Percentiles rank a stretch among this genome's conserved stretches.
These are phyloP conservation scores for Zaprionus nigranus DNA, from an alignment of 1,140 invertebrate genomes.

Conservation along the genomic window DNA sequence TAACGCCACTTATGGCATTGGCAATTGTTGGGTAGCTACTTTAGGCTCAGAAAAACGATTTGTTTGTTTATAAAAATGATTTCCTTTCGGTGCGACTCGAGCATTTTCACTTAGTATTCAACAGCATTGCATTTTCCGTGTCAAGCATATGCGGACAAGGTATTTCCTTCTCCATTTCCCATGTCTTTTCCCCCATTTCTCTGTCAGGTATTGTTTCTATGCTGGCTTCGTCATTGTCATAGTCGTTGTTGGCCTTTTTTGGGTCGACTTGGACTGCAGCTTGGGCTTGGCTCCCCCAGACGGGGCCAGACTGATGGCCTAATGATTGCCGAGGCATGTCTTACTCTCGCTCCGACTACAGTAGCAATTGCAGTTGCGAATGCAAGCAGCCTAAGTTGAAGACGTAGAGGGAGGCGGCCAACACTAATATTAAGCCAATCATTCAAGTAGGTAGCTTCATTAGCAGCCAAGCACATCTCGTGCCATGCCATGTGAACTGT, in stretches of 20 bases:
- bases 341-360: constrained; percentile 2
- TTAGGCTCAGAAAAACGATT: constrained; percentile 60
- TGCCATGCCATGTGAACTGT: not conserved
- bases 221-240: not conserved
- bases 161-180: constrained; percentile 74
- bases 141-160: constrained; percentile 72
- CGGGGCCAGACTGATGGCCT: constrained; percentile 43
- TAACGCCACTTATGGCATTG: constrained; percentile 17
- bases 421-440: constrained; percentile 67
- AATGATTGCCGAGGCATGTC: constrained; percentile 62
- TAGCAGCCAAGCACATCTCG: constrained; percentile 46
- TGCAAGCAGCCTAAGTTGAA: not conserved
- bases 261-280: constrained; percentile 30
- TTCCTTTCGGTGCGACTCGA: not conserved
- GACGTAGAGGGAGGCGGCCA: not conserved
- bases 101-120: constrained; percentile 64
- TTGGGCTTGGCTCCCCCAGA: constrained; percentile 21
- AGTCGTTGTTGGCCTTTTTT: constrained; percentile 67
- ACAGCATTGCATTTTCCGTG: constrained; percentile 69
- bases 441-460: constrained; percentile 67
- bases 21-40: constrained; percentile 37
- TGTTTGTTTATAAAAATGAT: constrained; percentile 34
- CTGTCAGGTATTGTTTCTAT: constrained; percentile 58
- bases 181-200: constrained; percentile 57
- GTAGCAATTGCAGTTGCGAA: constrained; percentile 13